These are phyloP conservation scores for Apostichopus leukothele DNA, from an alignment of 53 echinoderm and acorn worm genomes.

Conservation along the genomic window DNA sequence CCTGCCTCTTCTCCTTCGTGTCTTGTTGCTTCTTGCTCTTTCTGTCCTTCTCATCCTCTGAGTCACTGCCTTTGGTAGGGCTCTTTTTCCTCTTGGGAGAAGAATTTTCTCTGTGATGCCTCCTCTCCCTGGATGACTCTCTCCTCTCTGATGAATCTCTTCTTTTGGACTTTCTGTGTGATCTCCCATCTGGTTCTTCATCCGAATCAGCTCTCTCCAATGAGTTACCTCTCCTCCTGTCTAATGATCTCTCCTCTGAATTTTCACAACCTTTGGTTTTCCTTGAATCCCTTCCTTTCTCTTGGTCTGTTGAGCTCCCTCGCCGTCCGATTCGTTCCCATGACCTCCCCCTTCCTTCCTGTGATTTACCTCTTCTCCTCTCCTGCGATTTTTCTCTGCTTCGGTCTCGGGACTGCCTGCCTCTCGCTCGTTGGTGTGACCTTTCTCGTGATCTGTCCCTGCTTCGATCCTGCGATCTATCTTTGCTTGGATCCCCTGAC, in stretches of 20 bases:
- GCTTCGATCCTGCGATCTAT: not conserved
- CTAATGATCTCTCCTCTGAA: not conserved
- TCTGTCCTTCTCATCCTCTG: conserved; percentile 39
- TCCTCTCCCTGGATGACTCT: not conserved
- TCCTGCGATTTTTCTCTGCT: not conserved
- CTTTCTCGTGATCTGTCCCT: conserved; percentile 6
- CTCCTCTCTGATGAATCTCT: conserved; percentile 24
- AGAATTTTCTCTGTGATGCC: not conserved
- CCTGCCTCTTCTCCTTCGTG: not conserved
- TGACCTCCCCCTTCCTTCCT: not conserved
- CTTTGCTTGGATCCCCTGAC: no score
- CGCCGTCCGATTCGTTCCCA: not conserved
- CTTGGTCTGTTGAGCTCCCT: conserved; percentile 2
- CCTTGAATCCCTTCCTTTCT: not conserved
- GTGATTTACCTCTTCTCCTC: not conserved
- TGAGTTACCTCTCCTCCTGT: not conserved
- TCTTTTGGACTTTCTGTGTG: not conserved
- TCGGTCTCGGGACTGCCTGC: not conserved
- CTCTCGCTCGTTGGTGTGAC: not conserved
- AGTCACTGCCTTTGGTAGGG: conserved; percentile 33
- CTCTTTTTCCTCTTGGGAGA: conserved; percentile 23
- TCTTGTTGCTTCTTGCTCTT: not conserved
- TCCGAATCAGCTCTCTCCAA: conserved; percentile 4
- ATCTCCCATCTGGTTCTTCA: not conserved
- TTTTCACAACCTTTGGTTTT: conserved; percentile 7